Evolutionary conservation across 2,888 invertebrate species (phyloP).

Genomic region (Pyrrhosoma nymphula): DNA sequence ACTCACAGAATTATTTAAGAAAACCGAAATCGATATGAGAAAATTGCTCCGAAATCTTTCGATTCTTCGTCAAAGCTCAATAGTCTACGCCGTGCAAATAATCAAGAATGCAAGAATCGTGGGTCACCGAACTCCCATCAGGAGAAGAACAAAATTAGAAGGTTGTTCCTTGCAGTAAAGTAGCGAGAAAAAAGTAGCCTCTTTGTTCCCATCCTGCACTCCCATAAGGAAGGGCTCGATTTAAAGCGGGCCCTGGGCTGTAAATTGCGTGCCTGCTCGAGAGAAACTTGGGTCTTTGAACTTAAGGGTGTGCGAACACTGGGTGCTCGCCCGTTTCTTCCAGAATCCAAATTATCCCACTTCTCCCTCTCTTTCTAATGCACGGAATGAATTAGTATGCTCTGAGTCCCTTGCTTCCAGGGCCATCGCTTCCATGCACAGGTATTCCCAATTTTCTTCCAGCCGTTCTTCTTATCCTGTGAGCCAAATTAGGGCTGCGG

Average conservation of each 20-base stretch:
- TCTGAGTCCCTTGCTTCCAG: not conserved
- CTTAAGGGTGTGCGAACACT: not conserved
- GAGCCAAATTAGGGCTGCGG: not conserved
- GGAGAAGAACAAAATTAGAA: not conserved
- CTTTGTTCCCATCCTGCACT: not conserved
- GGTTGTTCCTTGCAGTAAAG: not conserved
- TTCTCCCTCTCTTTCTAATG: not conserved
- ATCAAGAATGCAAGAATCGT: not conserved
- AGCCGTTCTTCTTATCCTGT: not conserved
- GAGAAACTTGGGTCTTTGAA: conserved; percentile 11
- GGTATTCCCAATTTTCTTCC: not conserved
- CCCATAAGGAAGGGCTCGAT: not conserved
- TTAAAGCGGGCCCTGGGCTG: not conserved
- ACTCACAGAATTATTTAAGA: too few relatives aligned
- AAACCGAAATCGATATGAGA: too few relatives aligned
- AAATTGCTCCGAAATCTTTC: too few relatives aligned
- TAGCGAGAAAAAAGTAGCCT: not conserved
- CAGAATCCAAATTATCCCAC: not conserved
- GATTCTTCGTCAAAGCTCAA: too few relatives aligned
- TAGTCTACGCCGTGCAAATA: not conserved
- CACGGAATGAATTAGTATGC: not conserved
- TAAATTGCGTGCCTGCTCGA: not conserved
- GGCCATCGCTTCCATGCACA: not conserved
- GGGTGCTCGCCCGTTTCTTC: not conserved
- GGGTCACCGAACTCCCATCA: not conserved